Base-by-base conservation (phyloP, 2,888 invertebrate species). In the Poecilus cupreus region DNA sequence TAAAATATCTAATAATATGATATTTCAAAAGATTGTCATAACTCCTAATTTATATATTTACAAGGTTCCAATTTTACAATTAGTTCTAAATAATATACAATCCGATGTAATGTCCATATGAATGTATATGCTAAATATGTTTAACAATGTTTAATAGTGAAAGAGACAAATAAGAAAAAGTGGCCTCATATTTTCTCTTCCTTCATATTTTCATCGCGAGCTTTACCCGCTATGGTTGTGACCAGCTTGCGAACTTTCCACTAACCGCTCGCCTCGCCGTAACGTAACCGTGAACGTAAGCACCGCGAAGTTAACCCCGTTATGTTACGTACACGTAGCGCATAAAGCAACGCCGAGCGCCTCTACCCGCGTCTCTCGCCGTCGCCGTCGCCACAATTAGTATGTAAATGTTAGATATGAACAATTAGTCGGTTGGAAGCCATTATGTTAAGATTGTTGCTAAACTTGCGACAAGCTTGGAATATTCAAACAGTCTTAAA, bases 401-500 rank as follows among this genome's bases (percentile, higher is more conserved):
- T 86, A 88, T 88, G 88, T 86, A 88, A 89, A 88, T 88, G 88
- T 86, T 85, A 88, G 88, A 89, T 88, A 89, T 87, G 88, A 88
- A 87, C 88, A 88, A 88, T 89, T 88, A 88, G 88, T 87, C 87
- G 86, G 86, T 60, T 75, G 87, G 86, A 86, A 88, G 88, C 86
- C 86, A 85, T 86, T 86, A 86, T 86, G 86, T 85, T 87, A 85
- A 87, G 86, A 86, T 86, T 86, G 86, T 85, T 86, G 86, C 85
- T 87, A 86, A 87, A 87, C 86, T 85, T 85, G 85, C 88, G 87
- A 89, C 89, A 89, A 88, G 89, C 87, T 88, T 89, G 89, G 89
- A 89, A 89, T 89, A 89, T 89, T 89, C 88, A 89, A 89, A 87
- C 88, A 89, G 88, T 85, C 85, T 85, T 85, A 85, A 87, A 88